Evolutionary conservation across 2,113 vertebrate genomes (phyloP), one percentile per base, ranked within the genome.

Genomic region (Zosterops borbonicus): DNA sequence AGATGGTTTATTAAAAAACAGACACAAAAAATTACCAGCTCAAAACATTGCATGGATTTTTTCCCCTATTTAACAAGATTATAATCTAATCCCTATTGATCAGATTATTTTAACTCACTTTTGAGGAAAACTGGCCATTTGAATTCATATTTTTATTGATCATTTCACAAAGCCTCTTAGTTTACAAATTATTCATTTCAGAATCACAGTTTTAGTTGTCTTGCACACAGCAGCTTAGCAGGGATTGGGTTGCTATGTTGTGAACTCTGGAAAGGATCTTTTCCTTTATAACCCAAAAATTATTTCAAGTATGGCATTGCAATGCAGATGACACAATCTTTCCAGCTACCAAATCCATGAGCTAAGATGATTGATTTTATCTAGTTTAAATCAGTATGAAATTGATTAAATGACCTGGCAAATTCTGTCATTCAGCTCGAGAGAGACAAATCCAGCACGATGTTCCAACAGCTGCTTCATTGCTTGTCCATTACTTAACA

Each of bases 371-470:
- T 86, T 81, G 69, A 94, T 94, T 96, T 96, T 85, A 92, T 94
- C 95, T 83, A 84, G 62, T 85, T 92, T 80, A 96, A 95, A 94
- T 95, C 83, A 44, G 91, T 76, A 92, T 96, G 83, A 96, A 92
- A 95, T 95, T 92, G 93, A 94, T 91, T 95, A 96, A 94, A 65
- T 52, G 89, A 85, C 92, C 67, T 89, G 92, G 87, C 65, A 94
- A 70, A 80, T 87, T 82, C 80, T 89, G 58, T 85, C 77, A 35
- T 46, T 91, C 86, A 84, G 58, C 80, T 59, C 29, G 46, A 81
- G 76, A 83, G 83, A 89, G 21, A 60, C 79, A 94, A 92, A 77
- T 33, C 17, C 60, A 49, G 39, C 11, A 14, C 53, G 20, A 14
- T 58, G 46, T 84, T 95, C 82, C 69, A 78, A 87, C 95, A 96